phyloP scores from a whole-genome alignment of 2,113 vertebrate species.

The Sitta europaea region DNA sequence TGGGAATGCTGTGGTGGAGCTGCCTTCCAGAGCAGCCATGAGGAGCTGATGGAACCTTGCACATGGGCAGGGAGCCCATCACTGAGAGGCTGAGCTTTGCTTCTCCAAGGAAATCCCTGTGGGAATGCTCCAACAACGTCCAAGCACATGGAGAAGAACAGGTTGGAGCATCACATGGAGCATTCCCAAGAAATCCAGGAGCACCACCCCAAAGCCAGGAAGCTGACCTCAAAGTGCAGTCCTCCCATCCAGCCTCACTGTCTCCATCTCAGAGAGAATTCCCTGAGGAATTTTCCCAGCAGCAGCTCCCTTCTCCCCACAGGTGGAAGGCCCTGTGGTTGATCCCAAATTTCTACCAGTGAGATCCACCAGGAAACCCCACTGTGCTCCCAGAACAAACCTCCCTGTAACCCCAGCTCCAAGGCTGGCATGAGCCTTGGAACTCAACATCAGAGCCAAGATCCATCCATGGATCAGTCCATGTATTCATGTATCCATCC shows the following conservation, averaged over 20 bases:
- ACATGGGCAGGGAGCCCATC: rapidly evolving
- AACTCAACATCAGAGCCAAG: background rate
- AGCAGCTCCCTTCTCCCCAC: background rate
- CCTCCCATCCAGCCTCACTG: background rate
- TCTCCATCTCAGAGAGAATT: background rate
- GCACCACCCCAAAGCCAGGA: background rate
- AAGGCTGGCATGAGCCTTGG: background rate
- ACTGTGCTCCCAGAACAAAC: background rate
- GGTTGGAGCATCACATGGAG: background rate
- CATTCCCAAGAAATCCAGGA: background rate
- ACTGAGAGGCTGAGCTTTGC: background rate
- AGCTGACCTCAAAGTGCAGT: background rate
- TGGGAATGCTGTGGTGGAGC: background rate
- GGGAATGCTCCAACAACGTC: background rate
- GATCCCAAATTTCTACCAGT: background rate
- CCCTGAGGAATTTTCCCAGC: background rate
- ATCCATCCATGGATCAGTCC: background rate
- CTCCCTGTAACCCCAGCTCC: background rate
- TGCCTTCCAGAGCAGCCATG: background rate
- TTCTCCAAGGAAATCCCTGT: background rate
- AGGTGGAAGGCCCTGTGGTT: background rate
- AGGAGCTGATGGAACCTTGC: background rate
- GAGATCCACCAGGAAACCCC: background rate
- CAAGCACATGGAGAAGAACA: rapidly evolving
- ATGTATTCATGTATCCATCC: too few relatives aligned